Evolutionary conservation across 2,888 invertebrate genomes (phyloP), one percentile per base, ranked within the genome.

Genomic region (Drosophila vallismaia): DNA sequence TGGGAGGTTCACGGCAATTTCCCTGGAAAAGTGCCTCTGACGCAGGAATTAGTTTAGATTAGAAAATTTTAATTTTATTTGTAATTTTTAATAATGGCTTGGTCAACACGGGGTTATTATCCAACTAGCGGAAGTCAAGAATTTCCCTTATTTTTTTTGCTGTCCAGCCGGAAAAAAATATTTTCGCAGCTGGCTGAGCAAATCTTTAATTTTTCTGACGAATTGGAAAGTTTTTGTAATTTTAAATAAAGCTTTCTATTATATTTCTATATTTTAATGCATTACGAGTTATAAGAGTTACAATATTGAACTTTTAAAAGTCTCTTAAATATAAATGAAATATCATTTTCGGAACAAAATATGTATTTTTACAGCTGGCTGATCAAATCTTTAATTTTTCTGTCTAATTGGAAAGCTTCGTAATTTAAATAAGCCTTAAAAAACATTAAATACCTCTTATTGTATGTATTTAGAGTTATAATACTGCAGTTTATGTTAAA

Each of bases 1-100:
- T 63, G 14, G n/a, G 7, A n/a, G 31, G 45, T 66, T 66, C 19
- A 64, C 31, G 67, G 53, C 38, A 53, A 53, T 64, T 64, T 67
- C 26, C 28, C 9, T 2, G 52, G 52, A 51, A 57, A 51, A 57
- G 24, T 51, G 51, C 31, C 42, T 10, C 42, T 7, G 29, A 2
- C 52, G 31, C 26, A 10, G 31, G 45, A 64, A 64, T 64, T 64
- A 40, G 64, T 66, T 66, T 38, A 67, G 19, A 44, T 24, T n/a
- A n/a, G n/a, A n/a, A n/a, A n/a, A n/a, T n/a, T n/a, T n/a, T n/a
- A n/a, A n/a, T n/a, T n/a, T n/a, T n/a, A n/a, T 9, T n/a, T n/a
- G n/a, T 62, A 24, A 24, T 50, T 45, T 28, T 6, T 40, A 31
- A 10, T 58, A n/a, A 59, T 14, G 6, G 48, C 3, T 12, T 10